Evolutionary conservation across 2,113 vertebrate genomes (phyloP).

Genomic region (Xyliphius kryptos): DNA sequence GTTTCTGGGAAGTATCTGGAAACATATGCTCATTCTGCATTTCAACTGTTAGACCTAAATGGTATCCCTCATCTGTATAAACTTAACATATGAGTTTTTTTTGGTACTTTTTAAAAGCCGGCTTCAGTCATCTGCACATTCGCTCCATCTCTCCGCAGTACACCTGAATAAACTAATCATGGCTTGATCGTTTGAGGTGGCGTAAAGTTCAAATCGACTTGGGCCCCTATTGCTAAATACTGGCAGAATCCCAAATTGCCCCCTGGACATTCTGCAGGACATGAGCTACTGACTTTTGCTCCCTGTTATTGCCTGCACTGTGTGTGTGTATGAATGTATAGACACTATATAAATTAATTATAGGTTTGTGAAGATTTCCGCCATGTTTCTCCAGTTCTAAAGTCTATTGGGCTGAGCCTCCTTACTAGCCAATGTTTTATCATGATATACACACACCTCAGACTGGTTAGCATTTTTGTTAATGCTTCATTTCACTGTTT

Average conservation of each 20-base stretch:
- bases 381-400: too few species aligned
- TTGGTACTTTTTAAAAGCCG: conserved; percentile 9
- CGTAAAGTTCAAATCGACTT: conserved; percentile 11
- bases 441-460: too few species aligned
- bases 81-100: background rate
- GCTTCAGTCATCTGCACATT: conserved; percentile 11
- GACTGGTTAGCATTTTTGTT: too few species aligned
- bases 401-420: too few species aligned
- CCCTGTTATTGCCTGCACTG: background rate
- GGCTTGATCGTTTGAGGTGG: conserved; percentile 16
- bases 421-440: too few species aligned
- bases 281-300: background rate
- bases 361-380: background rate
- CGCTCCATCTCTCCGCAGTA: conserved; percentile 29
- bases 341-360: background rate
- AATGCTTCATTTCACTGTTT: too few species aligned
- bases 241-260: conserved; percentile 6
- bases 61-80: background rate
- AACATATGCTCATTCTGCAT: background rate
- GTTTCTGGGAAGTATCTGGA: background rate
- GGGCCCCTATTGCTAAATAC: conserved; percentile 23
- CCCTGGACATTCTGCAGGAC: conserved; percentile 4
- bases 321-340: background rate
- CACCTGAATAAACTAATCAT: conserved; percentile 43
- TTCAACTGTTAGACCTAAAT: background rate